phyloP scores from a whole-genome alignment of 2,888 invertebrate species.

The Notodonta dromedarius region DNA sequence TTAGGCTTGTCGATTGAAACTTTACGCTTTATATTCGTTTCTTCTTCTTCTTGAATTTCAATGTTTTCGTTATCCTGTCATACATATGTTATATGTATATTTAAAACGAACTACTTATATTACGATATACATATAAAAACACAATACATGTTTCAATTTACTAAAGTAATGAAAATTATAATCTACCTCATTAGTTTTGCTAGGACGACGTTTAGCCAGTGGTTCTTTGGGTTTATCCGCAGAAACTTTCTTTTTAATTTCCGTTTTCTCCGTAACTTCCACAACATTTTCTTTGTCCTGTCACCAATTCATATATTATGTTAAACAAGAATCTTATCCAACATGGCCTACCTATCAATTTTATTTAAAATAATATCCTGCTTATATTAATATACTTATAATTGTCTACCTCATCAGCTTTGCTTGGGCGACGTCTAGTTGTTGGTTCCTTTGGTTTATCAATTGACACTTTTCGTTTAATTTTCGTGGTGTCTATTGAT shows the following conservation, averaged over 20 bases:
- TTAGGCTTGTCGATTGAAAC: conserved; percentile 1
- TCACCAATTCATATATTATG: neutral
- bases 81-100: neutral
- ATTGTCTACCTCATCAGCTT: conserved; percentile 23
- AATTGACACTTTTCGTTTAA: conserved; percentile 38
- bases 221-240: neutral
- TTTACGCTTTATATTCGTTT: neutral
- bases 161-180: neutral
- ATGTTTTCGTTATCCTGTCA: conserved; percentile 1
- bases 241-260: neutral
- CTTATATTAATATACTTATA: neutral
- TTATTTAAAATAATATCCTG: neutral
- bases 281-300: neutral
- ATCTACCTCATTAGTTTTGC: conserved; percentile 1
- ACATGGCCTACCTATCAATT: no score
- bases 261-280: neutral
- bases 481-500: conserved; percentile 34
- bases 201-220: neutral
- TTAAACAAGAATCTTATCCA: neutral
- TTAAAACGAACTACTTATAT: neutral
- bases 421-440: conserved; percentile 49
- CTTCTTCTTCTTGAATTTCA: neutral
- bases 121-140: neutral
- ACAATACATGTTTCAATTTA: neutral
- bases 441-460: conserved; percentile 46